Percentiles rank a stretch among this genome's conserved stretches.
These are phyloP conservation scores for Drosophila tsacasi DNA, from an alignment of 1,140 invertebrate genomes.

Conservation along the genomic window DNA sequence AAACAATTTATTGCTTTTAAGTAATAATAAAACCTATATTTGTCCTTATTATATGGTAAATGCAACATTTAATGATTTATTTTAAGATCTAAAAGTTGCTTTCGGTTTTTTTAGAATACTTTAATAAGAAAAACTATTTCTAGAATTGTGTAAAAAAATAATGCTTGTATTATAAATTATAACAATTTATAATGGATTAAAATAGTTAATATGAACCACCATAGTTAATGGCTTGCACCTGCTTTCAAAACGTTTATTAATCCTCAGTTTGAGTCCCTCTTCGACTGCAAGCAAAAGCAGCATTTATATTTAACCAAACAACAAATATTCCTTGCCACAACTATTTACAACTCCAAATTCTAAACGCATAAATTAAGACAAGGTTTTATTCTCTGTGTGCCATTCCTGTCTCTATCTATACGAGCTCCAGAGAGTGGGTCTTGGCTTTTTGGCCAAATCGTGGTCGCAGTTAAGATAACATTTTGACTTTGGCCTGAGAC, in stretches of 20 bases:
- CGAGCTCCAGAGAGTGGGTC: slow-evolving; percentile 31
- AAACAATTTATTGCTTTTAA: too few species aligned
- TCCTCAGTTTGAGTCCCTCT: too few species aligned
- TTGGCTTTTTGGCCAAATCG: slow-evolving; percentile 69
- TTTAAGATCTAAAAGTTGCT: background rate
- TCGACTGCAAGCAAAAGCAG: background rate
- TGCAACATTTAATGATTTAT: background rate
- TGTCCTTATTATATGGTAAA: background rate
- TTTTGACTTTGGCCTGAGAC: slow-evolving; percentile 79
- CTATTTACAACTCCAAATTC: background rate
- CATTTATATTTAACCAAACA: background rate
- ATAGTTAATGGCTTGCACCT: background rate
- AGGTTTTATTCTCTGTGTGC: slow-evolving; percentile 14
- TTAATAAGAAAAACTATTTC: background rate
- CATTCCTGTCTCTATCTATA: slow-evolving; percentile 34
- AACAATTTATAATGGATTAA: background rate
- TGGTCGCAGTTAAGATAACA: slow-evolving; percentile 81
- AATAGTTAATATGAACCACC: too few species aligned
- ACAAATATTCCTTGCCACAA: background rate
- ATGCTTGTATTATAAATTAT: background rate
- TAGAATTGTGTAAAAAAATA: background rate
- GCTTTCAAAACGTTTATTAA: background rate
- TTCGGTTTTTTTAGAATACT: background rate
- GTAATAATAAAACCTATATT: too few species aligned
- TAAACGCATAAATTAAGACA: background rate